Base-by-base conservation (phyloP, 2,113 vertebrate species). In the Bostrychus sinensis region DNA sequence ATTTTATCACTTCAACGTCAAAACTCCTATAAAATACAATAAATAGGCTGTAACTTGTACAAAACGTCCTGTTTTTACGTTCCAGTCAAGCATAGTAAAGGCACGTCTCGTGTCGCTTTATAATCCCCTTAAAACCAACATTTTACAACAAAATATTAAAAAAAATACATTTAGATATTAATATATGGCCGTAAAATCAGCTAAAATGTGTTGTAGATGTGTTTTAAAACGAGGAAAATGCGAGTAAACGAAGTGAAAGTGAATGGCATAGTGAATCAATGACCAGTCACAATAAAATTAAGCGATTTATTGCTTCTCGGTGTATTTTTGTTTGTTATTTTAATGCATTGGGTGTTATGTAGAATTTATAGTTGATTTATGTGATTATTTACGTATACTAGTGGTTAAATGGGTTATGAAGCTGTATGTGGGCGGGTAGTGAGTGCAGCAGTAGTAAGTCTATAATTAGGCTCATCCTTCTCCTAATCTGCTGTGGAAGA, bases 381-480 rank as follows among this genome's bases (percentile, higher is more conserved):
- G 45, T 48, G 45, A 16, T 6, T 28, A 9, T 51, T 51, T n/a
- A 12, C 9, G 11, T 3, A 12, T 11, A 45, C 5, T 32, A 45
- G 7, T 7, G 37, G 46, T 72, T 53, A 23, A 59, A 56, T 25
- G 62, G 38, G 2, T 7, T 28, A 7, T 43, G 38, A 23, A 1
- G 20, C 4, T 30, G 62, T 16, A 39, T 14, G 2, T 39, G 54
- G n/a, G n/a, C 0, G 17, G 64, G 66, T 26, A 37, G 28, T 53
- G 0, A 34, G 56, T 70, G 43, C 59, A 43, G 60, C 43, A 34
- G 58, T 37, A 53, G 60, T 77, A 32, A 58, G 39, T 28, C 61
- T 37, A 53, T 45, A 70, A 72, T 71, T 38, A 84, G 19, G 57
- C 64, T 38, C 75, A 72, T 62, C 77, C 77, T 53, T 28, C 59